phyloP scores from a whole-genome alignment of 2,797 vertebrate species.

The Aplochiton taeniatus region DNA sequence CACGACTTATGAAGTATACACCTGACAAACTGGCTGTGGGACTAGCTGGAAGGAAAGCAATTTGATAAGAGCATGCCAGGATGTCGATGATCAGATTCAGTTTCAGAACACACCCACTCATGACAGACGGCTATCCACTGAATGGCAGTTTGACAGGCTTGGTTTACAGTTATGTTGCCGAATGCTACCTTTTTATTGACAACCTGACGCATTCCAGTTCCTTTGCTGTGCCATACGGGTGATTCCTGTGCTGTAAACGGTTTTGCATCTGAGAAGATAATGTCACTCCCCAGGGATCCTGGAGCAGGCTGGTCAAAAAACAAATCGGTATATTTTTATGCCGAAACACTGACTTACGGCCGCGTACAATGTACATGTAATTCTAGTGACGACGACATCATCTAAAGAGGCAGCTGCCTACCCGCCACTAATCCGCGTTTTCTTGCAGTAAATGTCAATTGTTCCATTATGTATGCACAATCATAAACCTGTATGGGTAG shows the following conservation, averaged over 20 bases:
- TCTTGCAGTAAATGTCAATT: slow-evolving; percentile 71
- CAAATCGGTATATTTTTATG: slow-evolving; percentile 28
- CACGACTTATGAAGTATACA: slow-evolving; percentile 44
- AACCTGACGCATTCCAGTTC: not conserved
- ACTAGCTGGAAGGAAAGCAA: slow-evolving; percentile 47
- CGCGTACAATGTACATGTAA: slow-evolving; percentile 37
- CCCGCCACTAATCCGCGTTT: slow-evolving; percentile 54
- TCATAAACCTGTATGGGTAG: slow-evolving; percentile 47
- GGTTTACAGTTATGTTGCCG: slow-evolving; percentile 28
- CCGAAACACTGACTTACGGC: slow-evolving; percentile 27
- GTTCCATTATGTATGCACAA: slow-evolving; percentile 53
- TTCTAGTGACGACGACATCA: slow-evolving; percentile 59
- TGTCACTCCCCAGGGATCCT: slow-evolving; percentile 5
- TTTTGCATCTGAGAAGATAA: slow-evolving; percentile 19
- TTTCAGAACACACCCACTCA: slow-evolving; percentile 20
- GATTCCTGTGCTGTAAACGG: not conserved
- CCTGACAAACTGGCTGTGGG: slow-evolving; percentile 52
- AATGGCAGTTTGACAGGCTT: slow-evolving; percentile 1
- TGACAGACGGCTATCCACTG: slow-evolving; percentile 33
- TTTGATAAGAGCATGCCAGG: slow-evolving; percentile 48
- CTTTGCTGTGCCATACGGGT: not conserved
- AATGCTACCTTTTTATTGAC: slow-evolving; percentile 17
- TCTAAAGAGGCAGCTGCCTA: slow-evolving; percentile 62
- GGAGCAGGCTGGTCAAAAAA: slow-evolving; percentile 8
- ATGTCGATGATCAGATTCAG: slow-evolving; percentile 38